Evolutionary conservation across 2,797 vertebrate genomes (phyloP), one percentile per base, ranked within the genome.

Genomic region (Silurus lanzhouensis): DNA sequence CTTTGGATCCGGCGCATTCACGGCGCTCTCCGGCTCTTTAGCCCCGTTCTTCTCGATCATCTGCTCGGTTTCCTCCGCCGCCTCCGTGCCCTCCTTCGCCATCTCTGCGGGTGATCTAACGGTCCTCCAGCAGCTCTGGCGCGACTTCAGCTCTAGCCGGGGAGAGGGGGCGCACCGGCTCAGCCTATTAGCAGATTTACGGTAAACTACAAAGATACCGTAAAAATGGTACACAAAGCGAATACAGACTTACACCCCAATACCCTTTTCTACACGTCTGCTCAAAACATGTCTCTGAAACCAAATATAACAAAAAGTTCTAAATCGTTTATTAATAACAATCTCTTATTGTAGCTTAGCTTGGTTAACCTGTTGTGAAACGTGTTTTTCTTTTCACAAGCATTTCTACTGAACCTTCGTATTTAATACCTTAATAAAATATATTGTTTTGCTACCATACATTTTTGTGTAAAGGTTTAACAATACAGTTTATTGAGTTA

Each of bases 1-100:
- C 92, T 97, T 97, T 82, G 95, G 90, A 82, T 96, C 95, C 63
- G 92, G 92, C 2, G 94, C 81, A 55, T 92, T 87, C 20, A 94
- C 92, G 77, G 88, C 90, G 91, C 87, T 92, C 38, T 92, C 92
- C 1, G 91, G 63, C 38, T 97, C 96, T 90, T 94, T 96, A 48
- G 91, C 93, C 14, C 90, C 91, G 20, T 95, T 94, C 89, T 91
- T 95, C 85, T 96, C 96, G 88, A 99, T 98, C 97, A 99, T 99
- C 79, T 94, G 97, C 92, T 97, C 95, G 57, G 97, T 98, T 93
- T 99, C 98, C 91, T 97, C 98, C 4, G 96, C 95, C 91, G 96
- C 96, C 86, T 96, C 96, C 70, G 93, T 93, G 88, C 96, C 97
- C 88, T 98, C 97, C 92, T 96, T 96, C 88, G 96, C 97, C 97